Conservation (phyloP, 1,140 invertebrate genomes). For the Polypedilum pembai region DNA sequence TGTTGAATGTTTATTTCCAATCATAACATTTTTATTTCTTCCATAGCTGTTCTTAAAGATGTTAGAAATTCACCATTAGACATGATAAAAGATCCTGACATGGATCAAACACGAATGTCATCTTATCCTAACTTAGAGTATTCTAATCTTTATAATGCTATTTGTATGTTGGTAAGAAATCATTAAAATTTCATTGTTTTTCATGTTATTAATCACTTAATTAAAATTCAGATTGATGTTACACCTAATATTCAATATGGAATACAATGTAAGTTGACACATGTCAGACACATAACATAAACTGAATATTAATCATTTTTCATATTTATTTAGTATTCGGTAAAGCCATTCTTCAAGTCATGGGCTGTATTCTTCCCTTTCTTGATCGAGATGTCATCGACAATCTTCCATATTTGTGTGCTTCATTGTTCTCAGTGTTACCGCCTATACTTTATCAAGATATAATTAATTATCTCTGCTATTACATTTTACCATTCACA, state of each 20-base stretch:
- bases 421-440: conserved; percentile 86
- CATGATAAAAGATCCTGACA: conserved; percentile 76
- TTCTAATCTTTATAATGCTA: conserved; percentile 80
- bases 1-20: conserved; percentile 32
- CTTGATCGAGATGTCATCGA: conserved; percentile 93
- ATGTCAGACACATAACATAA: background rate
- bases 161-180: conserved; percentile 58
- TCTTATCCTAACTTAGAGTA: conserved; percentile 94
- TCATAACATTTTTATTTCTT: too few species aligned
- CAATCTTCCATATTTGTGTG: conserved; percentile 87
- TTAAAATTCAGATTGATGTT: conserved; percentile 55
- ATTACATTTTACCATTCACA: conserved; percentile 93
- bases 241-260: conserved; percentile 76
- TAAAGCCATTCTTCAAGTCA: conserved; percentile 78
- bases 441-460: conserved; percentile 87
- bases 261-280: conserved; percentile 56
- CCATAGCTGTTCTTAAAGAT: conserved; percentile 91
- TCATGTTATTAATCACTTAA: background rate
- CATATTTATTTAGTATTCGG: conserved; percentile 71
- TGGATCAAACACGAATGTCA: conserved; percentile 75
- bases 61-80: conserved; percentile 84
- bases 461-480: conserved; percentile 90
- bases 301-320: conserved; percentile 27
- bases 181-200: background rate
- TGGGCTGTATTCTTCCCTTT: conserved; percentile 90